Conservation (phyloP, 2,888 invertebrate species). For the Drosophila emarginata region DNA sequence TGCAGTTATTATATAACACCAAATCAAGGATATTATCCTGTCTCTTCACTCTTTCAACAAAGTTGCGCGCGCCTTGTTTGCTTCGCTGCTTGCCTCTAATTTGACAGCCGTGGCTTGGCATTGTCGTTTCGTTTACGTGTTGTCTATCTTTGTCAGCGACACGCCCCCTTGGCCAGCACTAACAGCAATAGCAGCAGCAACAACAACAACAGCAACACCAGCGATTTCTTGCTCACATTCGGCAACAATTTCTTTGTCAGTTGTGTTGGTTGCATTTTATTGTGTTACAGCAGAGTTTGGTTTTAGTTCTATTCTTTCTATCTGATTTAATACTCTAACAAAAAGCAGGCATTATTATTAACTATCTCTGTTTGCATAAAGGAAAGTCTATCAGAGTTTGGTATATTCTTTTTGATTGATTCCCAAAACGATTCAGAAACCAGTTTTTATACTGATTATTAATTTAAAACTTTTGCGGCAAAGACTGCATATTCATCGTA, state of each 20-base stretch:
- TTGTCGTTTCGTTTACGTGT: slow-evolving; percentile 74
- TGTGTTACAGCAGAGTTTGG: slow-evolving; percentile 70
- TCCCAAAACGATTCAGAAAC: too few species aligned
- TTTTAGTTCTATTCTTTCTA: slow-evolving; percentile 29
- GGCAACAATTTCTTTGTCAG: slow-evolving; percentile 76
- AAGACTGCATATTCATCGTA: too few species aligned
- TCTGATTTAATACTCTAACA: not conserved
- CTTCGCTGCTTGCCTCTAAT: slow-evolving; percentile 61
- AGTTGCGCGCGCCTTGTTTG: slow-evolving; percentile 45
- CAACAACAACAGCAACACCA: not conserved
- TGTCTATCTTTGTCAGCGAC: slow-evolving; percentile 66
- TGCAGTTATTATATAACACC: not conserved
- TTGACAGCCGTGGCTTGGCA: slow-evolving; percentile 74
- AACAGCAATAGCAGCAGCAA: not conserved
- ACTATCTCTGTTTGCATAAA: too few species aligned
- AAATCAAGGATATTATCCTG: too few species aligned
- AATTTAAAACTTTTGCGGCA: too few species aligned
- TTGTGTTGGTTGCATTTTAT: slow-evolving; percentile 77
- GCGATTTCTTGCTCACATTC: slow-evolving; percentile 61
- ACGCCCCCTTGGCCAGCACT: slow-evolving; percentile 51
- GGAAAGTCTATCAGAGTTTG: too few species aligned
- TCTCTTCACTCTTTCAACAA: slow-evolving; percentile 25
- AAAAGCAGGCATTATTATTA: not conserved
- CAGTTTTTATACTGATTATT: too few species aligned
- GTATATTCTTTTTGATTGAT: too few species aligned